Evolutionary conservation across 1,140 invertebrate genomes (phyloP), one percentile per base, ranked within the genome.

Genomic region (Matsumurasca onukii): DNA sequence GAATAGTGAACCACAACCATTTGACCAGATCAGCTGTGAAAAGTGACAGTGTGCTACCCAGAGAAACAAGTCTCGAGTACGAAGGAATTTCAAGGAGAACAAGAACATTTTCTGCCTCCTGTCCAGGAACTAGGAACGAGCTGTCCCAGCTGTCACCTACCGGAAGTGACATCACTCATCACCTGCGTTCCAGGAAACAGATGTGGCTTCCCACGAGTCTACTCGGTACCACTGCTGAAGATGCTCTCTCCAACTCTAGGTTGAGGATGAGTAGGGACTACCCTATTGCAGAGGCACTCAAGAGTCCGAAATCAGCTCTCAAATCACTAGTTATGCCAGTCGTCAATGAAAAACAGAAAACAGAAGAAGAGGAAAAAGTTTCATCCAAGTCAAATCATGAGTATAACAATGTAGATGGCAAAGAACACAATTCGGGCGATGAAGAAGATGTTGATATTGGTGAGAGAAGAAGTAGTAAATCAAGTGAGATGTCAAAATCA

Each of bases 191-290:
- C 12, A 67, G 55, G n/a, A 70, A 68, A 63, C 67, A 68, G 22
- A 34, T 68, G 30, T 63, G 55, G n/a, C 63, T 75, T 13, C 73
- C 75, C 1, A 66, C 66, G 2, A 69, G 49, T 24, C 45, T 76
- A 17, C 70, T 76, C 29, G 76, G 76, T 2, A 71, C 70, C 12
- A 73, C 70, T 27, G 70, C 71, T 13, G 73, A 71, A 59, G 75
- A 75, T 31, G 69, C 71, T 3, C 70, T 70, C 9, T 31, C 45
- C 62, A 51, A 45, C 45, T 24, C 49, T 1, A 48, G 20, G 22
- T 29, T 48, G 29, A 64, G 45, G 31, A 9, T 34, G 1, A 49
- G 12, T 5, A 25, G 61, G 48, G 65, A 66, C 3, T 49, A 31
- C 45, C 65, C 29, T 9, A 34, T 66, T 22, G 20, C 65, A 55